phyloP scores from a whole-genome alignment of 2,113 vertebrate species.

The Cisticola juncidis region DNA sequence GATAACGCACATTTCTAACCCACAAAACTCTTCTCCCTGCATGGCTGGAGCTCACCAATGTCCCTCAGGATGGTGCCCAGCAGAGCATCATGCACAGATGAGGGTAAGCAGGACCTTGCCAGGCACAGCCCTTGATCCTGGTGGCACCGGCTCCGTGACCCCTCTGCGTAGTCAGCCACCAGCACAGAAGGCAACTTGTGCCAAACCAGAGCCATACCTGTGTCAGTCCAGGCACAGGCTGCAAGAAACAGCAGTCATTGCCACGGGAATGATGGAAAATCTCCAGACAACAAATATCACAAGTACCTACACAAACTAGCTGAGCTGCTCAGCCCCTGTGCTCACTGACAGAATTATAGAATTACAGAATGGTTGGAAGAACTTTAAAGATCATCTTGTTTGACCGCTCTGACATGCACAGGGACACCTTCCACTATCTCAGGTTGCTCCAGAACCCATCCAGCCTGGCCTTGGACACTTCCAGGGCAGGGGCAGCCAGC shows the following conservation, averaged over 20 bases:
- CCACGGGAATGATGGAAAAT: not conserved
- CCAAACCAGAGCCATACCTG: not conserved
- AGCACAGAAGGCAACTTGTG: fast-evolving
- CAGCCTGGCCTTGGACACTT: fast-evolving
- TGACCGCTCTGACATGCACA: not conserved
- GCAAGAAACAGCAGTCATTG: not conserved
- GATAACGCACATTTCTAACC: not conserved
- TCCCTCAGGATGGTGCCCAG: not conserved
- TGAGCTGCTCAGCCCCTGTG: not conserved
- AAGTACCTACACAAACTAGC: not conserved
- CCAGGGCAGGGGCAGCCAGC: not conserved
- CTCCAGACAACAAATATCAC: not conserved
- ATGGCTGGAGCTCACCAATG: not conserved
- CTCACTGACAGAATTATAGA: not conserved
- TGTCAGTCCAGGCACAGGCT: not conserved
- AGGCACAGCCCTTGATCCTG: not conserved
- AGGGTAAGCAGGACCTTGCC: not conserved
- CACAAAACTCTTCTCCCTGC: not conserved
- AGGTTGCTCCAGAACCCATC: not conserved
- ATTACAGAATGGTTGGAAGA: not conserved
- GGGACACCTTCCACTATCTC: fast-evolving
- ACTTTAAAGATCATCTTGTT: not conserved
- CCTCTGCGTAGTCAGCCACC: fast-evolving
- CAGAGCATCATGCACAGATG: not conserved
- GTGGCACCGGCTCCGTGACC: fast-evolving